These are phyloP conservation scores for Siniperca undulata DNA, from an alignment of 2,797 vertebrate species.

Conservation along the genomic window DNA sequence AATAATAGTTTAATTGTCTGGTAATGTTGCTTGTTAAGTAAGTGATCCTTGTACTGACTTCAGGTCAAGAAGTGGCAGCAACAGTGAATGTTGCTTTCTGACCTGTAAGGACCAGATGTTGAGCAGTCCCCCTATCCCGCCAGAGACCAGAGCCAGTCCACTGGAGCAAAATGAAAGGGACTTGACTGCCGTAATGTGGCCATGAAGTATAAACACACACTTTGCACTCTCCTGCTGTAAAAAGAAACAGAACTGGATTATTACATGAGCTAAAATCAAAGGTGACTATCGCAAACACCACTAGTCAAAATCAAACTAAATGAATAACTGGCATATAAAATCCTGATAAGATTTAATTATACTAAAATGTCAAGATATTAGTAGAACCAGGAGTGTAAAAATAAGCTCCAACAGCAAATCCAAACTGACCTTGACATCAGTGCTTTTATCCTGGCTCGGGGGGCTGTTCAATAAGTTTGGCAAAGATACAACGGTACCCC, in stretches of 20 bases:
- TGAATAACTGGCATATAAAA: neutral
- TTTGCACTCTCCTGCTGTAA: constrained; percentile 79
- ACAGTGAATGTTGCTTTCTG: constrained; percentile 38
- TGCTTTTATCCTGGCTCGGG: constrained; percentile 75
- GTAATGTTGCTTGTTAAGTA: neutral
- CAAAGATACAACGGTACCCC: constrained; percentile 78
- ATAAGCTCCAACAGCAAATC: constrained; percentile 5
- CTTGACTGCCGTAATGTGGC: constrained; percentile 88
- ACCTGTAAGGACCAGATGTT: constrained; percentile 90
- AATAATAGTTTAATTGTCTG: neutral
- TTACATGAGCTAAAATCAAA: neutral
- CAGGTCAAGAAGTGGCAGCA: neutral
- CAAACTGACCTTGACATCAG: constrained; percentile 78
- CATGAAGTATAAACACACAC: constrained; percentile 85
- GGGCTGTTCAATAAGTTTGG: constrained; percentile 78
- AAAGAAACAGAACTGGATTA: constrained; percentile 27
- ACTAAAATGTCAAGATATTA: neutral
- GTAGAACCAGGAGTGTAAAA: neutral
- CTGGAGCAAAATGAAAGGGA: constrained; percentile 86
- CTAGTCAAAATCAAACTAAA: neutral
- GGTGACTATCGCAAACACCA: neutral
- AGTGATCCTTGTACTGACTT: constrained; percentile 3
- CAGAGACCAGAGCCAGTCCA: constrained; percentile 85
- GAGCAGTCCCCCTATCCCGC: constrained; percentile 87
- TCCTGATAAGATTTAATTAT: neutral